Evolutionary conservation across 1,140 invertebrate species (phyloP), one percentile per base, ranked within the genome.

Genomic region (Calephelis nemesis): DNA sequence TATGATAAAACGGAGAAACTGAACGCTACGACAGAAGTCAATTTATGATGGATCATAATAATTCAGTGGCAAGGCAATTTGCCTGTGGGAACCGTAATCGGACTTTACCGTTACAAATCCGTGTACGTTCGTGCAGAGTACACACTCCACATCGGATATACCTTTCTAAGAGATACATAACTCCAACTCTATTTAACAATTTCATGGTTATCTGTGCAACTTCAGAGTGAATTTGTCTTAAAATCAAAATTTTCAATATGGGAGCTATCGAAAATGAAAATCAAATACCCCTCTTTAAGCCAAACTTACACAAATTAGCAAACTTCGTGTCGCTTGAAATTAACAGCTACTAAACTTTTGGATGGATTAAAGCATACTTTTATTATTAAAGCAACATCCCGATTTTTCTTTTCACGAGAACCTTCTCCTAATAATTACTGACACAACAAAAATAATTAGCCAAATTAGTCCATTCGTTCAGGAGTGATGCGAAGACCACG

Each of bases 51-150:
- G 77, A 71, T 72, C 11, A 72, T 70, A 63, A 73, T 60, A 60
- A 60, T 71, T 74, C 67, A 75, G 67, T 69, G 75, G 47, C 65
- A 66, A 66, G 47, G 69, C 73, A 79, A 78, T 79, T 81, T 81
- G 75, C 73, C 75, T 74, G 73, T 64, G 69, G 74, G 66, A 72
- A 52, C 49, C 67, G 73, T 75, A 79, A 72, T 76, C 69, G 66
- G 65, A 74, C 67, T 68, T 63, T 49, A 40, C 60, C 54, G 12
- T 60, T 63, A 39, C 54, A 70, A 70, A 70, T 70, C 54, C 12
- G 39, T 39, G 54, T 60, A 60, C 15, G 12, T 60, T 60, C 10
- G 7, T 60, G 11, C 19, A 60, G 54, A 39, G 54, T 40, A 60
- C 58, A 40, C 58, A 60, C 12, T 8, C 6, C 6, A 42, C 12